phyloP scores from a whole-genome alignment of 2,888 invertebrate genomes.

The Synergus gifuensis region DNA sequence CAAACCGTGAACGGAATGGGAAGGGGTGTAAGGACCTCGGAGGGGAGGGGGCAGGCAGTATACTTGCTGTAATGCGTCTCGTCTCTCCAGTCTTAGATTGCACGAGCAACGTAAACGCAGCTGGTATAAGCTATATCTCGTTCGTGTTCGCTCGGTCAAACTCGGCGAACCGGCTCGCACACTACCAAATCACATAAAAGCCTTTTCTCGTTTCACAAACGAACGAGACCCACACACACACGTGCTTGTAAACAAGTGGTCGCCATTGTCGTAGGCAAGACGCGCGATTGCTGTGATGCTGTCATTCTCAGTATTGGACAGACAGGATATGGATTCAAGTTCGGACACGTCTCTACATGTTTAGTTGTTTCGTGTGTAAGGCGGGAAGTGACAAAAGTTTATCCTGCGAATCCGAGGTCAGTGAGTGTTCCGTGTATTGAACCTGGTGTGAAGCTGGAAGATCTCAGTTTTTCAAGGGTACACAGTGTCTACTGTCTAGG shows the following conservation, averaged over 20 bases:
- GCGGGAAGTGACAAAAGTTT: conserved; percentile 10
- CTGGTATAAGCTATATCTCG: neutral
- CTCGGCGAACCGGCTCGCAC: conserved; percentile 42
- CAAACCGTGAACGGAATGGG: conserved; percentile 2
- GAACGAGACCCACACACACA: conserved; percentile 18
- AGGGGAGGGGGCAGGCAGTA: conserved; percentile 45
- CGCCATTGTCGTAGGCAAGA: conserved; percentile 33
- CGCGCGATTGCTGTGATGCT: conserved; percentile 20
- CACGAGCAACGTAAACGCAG: conserved; percentile 64
- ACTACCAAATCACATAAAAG: neutral
- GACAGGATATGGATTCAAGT: conserved; percentile 8
- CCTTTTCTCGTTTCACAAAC: conserved; percentile 6
- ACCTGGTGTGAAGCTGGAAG: neutral
- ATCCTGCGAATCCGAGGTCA: neutral
- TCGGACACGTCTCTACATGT: neutral
- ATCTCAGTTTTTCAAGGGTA: neutral
- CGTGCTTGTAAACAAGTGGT: conserved; percentile 43
- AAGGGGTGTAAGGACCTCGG: conserved; percentile 43
- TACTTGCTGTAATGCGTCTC: conserved; percentile 58
- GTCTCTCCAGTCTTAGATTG: conserved; percentile 67
- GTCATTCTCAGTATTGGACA: conserved; percentile 17
- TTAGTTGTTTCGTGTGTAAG: neutral
- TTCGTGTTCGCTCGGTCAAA: conserved; percentile 36
- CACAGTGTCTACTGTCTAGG: too few species aligned
- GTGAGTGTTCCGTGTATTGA: neutral